A percentile compares a stretch with the other conserved stretches of the same genome.
phyloP scores from a whole-genome alignment of 2,113 vertebrate genomes.

The Pelmatolapia mariae region DNA sequence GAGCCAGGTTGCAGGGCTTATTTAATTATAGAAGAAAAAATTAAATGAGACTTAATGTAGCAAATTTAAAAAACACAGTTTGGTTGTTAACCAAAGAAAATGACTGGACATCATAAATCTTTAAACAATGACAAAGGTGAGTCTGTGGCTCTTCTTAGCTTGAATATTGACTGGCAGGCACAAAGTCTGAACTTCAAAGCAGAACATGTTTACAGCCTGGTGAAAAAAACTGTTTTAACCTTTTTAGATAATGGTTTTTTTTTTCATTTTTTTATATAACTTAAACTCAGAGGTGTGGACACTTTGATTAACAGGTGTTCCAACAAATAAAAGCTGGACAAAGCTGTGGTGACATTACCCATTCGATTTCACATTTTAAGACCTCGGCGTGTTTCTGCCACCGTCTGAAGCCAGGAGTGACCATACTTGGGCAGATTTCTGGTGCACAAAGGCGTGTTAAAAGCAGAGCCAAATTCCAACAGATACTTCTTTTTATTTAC shows the following conservation, averaged over 20 bases:
- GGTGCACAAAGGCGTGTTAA: accelerated
- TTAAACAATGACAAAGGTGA: not conserved
- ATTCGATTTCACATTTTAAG: not conserved
- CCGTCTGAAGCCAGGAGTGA: not conserved
- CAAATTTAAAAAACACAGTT: not conserved
- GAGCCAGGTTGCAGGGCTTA: not conserved
- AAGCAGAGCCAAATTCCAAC: not conserved
- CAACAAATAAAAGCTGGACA: not conserved
- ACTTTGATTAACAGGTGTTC: not conserved
- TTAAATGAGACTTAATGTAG: not conserved
- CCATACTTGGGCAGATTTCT: not conserved
- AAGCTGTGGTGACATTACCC: not conserved
- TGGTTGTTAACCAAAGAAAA: not conserved
- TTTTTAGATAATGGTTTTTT: not conserved
- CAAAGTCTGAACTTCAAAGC: not conserved
- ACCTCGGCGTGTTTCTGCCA: not conserved
- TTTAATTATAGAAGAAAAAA: not conserved
- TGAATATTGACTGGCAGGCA: not conserved
- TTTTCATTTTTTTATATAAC: accelerated
- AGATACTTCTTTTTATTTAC: not conserved
- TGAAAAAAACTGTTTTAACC: accelerated
- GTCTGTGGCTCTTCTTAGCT: accelerated
- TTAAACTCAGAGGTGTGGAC: not conserved
- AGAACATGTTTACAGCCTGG: not conserved
- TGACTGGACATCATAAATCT: not conserved